A percentile compares a stretch with the other conserved stretches of the same genome.
phyloP scores from a whole-genome alignment of 2,888 invertebrate species.

The Dermolepida albohirtum region DNA sequence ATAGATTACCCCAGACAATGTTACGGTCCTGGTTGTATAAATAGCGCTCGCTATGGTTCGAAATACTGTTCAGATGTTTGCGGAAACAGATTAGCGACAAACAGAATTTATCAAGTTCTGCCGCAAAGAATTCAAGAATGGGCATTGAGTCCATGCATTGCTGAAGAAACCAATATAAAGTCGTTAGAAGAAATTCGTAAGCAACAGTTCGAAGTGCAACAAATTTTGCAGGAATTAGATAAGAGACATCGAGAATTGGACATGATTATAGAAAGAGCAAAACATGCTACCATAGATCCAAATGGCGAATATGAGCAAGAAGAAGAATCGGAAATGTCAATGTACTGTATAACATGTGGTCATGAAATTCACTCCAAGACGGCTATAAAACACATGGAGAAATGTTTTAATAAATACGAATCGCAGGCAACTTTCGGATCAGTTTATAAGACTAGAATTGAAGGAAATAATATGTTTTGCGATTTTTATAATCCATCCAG shows the following conservation, averaged over 20 bases:
- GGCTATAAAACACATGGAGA: conserved; percentile 97
- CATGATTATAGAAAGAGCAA: conserved; percentile 82
- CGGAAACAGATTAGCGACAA: conserved; percentile 88
- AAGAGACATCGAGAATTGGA: conserved; percentile 83
- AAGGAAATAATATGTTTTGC: conserved; percentile 97
- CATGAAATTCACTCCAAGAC: conserved; percentile 93
- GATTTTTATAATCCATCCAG: conserved; percentile 92
- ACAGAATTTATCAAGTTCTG: conserved; percentile 82
- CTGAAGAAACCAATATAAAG: conserved; percentile 80
- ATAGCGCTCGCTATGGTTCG: conserved; percentile 79
- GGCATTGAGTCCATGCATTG: conserved; percentile 86
- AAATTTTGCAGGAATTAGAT: conserved; percentile 83
- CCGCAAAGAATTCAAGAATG: conserved; percentile 87
- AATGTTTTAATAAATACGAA: conserved; percentile 97
- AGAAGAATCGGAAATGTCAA: conserved; percentile 78
- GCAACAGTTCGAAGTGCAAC: conserved; percentile 82
- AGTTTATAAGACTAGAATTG: conserved; percentile 92
- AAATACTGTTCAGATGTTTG: conserved; percentile 96
- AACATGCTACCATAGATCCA: conserved; percentile 76
- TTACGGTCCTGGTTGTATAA: conserved; percentile 89
- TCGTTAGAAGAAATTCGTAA: conserved; percentile 73
- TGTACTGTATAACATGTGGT: conserved; percentile 97
- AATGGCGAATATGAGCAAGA: conserved; percentile 74
- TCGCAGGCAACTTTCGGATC: conserved; percentile 97
- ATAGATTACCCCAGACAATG: conserved; percentile 80